These are phyloP conservation scores for Sphenopsis melanotis DNA, from an alignment of 2,797 vertebrate genomes.

Conservation along the genomic window DNA sequence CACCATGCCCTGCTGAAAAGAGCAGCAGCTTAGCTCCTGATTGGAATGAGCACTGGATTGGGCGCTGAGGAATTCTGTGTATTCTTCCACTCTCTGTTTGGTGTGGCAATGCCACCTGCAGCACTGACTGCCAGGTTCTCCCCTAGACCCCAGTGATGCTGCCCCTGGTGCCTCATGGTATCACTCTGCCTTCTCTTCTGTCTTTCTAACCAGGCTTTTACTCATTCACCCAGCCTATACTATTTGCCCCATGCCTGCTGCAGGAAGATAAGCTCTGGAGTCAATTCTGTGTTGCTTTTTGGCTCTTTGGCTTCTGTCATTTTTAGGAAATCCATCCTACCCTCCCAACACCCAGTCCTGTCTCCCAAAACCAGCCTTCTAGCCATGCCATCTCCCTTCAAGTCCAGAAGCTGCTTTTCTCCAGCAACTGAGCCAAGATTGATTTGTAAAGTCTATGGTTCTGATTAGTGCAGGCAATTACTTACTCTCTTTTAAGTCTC, in stretches of 20 bases:
- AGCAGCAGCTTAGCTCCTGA: neutral
- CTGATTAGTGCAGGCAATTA: neutral
- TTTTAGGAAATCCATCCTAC: neutral
- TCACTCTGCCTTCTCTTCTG: neutral
- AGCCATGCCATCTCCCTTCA: neutral
- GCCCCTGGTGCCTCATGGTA: neutral
- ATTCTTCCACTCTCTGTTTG: neutral
- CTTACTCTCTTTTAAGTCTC: neutral
- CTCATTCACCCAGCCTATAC: neutral
- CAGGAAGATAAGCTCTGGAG: neutral
- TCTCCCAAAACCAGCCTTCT: neutral
- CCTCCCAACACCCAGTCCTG: neutral
- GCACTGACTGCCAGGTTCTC: neutral
- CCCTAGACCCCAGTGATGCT: neutral
- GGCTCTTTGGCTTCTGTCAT: neutral
- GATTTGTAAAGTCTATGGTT: neutral
- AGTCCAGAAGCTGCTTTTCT: neutral
- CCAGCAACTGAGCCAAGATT: neutral
- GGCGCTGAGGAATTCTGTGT: neutral
- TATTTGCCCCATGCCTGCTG: neutral
- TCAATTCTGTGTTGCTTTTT: neutral
- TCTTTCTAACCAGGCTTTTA: neutral
- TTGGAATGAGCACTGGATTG: rapidly evolving
- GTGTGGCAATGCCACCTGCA: neutral
- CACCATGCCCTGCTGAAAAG: neutral